Evolutionary conservation across 1,140 invertebrate species (phyloP), one percentile per base, ranked within the genome.

Genomic region (Melitaea cinxia): DNA sequence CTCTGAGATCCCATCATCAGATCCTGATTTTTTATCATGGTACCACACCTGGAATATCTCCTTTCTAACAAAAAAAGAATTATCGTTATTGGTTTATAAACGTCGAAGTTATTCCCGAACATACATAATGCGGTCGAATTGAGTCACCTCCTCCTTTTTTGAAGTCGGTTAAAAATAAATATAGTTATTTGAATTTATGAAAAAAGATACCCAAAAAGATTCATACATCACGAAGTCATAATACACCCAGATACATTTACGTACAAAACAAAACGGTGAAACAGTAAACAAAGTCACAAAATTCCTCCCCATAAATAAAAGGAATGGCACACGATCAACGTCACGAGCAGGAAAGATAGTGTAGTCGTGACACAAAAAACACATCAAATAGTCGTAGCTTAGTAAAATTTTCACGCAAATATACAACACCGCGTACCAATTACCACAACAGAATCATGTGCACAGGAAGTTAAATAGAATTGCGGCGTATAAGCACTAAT

Each of bases 241-340:
- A 42, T 17, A 42, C 3, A 19, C 4, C 9, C 15, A 19, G 19
- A 45, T 0, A 6, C 17, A 17, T 45, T 45, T 21, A 45, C 39
- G 12, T 37, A 37, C 35, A n/a, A 15, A 37, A 45, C 39, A 10
- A 45, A 45, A 45, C 7, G 9, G 39, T 45, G 0, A 17, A 10
- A 9, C 7, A 45, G 15, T 45, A 21, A 45, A 45, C 39, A 45
- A 21, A 7, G 39, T 45, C 5, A 1, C 33, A 10, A 39, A 55
- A 55, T 10, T 39, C 30, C 21, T 26, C 15, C 33, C 33, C 37
- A 55, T 55, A 55, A 55, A 55, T 55, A 55, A 55, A 55, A 21
- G n/a, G 37, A 55, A 37, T 55, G 53, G 53, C 53, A 42, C 53
- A 37, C 35, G 53, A 55, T 55, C 53, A 55, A 55, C 53, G 53